Evolutionary conservation across 92 coral and sea anemone genomes (phyloP).

Genomic region (Porites lobata): DNA sequence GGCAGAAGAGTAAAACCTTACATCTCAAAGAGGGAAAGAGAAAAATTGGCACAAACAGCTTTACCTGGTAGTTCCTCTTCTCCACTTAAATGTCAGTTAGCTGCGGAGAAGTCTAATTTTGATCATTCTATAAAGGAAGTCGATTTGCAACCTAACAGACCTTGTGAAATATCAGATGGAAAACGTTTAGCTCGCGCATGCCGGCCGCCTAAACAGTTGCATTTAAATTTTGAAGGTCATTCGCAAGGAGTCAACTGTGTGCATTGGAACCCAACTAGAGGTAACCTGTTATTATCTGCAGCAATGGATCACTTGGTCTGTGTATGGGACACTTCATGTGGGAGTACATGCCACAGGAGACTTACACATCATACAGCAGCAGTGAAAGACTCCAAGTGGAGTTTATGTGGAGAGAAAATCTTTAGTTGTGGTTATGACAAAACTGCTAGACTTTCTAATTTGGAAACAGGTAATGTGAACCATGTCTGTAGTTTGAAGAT

Average conservation of each 20-base stretch:
- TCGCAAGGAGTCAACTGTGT: slow-evolving; percentile 81
- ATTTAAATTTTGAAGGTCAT: slow-evolving; percentile 74
- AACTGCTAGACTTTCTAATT: slow-evolving; percentile 78
- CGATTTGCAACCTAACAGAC: background rate
- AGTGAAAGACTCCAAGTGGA: slow-evolving; percentile 92
- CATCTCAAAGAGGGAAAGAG: slow-evolving; percentile 74
- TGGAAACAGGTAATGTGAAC: slow-evolving; percentile 71
- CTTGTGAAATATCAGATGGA: background rate
- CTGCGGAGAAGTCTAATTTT: background rate
- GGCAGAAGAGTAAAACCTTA: slow-evolving; percentile 40
- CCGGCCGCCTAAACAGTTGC: slow-evolving; percentile 70
- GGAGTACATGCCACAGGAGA: slow-evolving; percentile 59
- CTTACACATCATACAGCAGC: slow-evolving; percentile 82
- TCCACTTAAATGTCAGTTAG: background rate
- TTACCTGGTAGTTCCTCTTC: background rate
- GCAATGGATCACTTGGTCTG: slow-evolving; percentile 89
- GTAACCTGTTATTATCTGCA: slow-evolving; percentile 84
- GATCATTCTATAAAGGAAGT: background rate
- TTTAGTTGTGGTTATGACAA: slow-evolving; percentile 98
- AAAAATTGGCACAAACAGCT: slow-evolving; percentile 9
- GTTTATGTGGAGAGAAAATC: slow-evolving; percentile 79
- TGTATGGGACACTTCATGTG: slow-evolving; percentile 83
- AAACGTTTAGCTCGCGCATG: background rate
- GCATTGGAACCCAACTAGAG: slow-evolving; percentile 77
- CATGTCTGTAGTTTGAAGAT: no score